phyloP scores from a whole-genome alignment of 2,113 vertebrate genomes.

The Corvus moneduloides region DNA sequence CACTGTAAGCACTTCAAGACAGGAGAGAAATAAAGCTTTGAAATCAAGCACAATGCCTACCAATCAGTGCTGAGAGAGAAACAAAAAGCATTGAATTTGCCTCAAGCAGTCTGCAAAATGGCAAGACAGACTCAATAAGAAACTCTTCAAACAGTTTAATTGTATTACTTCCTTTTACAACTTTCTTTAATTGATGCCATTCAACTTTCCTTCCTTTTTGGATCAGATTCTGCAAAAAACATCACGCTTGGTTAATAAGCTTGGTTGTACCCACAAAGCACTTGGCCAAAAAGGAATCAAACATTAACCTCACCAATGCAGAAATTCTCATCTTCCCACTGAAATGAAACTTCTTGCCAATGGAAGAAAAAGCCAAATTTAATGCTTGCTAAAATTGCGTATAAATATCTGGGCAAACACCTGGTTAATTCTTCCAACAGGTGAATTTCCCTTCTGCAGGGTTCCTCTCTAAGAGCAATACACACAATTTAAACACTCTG shows the following conservation, averaged over 20 bases:
- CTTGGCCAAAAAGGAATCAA: neutral
- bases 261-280: neutral
- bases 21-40: neutral
- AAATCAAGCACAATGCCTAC: neutral
- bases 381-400: neutral
- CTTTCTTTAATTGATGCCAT: neutral
- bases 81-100: neutral
- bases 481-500: neutral
- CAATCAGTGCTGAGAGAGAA: neutral
- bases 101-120: neutral
- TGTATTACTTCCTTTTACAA: neutral
- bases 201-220: neutral
- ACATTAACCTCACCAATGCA: neutral
- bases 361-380: neutral
- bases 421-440: neutral
- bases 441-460: neutral
- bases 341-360: neutral
- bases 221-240: neutral
- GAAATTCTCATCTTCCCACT: neutral
- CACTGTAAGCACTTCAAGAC: neutral
- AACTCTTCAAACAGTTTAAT: neutral
- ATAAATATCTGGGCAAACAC: neutral
- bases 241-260: neutral
- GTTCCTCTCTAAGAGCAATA: neutral
- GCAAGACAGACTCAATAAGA: neutral